Percentiles rank a stretch among this genome's conserved stretches.
phyloP scores from a whole-genome alignment of 2,113 vertebrate genomes.

The Cariama cristata region DNA sequence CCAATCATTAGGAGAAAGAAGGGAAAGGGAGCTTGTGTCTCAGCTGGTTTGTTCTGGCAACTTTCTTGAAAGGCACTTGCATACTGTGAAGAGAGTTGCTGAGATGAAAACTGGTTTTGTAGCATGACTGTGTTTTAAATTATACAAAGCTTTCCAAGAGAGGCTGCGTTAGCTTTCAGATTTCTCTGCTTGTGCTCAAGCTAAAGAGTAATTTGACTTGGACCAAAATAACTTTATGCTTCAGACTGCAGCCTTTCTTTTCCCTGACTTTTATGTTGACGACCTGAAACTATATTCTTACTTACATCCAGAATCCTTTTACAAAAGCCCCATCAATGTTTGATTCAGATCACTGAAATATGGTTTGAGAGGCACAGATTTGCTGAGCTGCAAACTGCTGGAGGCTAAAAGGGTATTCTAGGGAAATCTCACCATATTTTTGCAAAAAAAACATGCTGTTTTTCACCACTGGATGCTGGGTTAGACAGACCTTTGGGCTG shows the following conservation, averaged over 20 bases:
- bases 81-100: neutral
- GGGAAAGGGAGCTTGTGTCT: neutral
- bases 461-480: neutral
- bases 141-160: neutral
- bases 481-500: neutral
- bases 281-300: neutral
- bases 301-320: neutral
- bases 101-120: slow-evolving; percentile 4
- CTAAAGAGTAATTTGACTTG: neutral
- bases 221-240: slow-evolving; percentile 19
- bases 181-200: neutral
- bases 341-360: slow-evolving; percentile 5
- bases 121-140: neutral
- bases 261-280: neutral
- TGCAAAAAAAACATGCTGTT: too few relatives aligned
- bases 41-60: neutral
- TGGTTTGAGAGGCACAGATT: neutral
- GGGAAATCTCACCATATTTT: neutral
- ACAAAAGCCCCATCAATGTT: neutral
- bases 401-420: neutral
- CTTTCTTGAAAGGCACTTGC: neutral
- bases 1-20: neutral
- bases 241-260: neutral
- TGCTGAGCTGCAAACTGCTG: neutral
- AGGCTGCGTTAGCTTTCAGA: neutral